phyloP scores from a whole-genome alignment of 2,888 invertebrate species.

The Acrobasis consociella region DNA sequence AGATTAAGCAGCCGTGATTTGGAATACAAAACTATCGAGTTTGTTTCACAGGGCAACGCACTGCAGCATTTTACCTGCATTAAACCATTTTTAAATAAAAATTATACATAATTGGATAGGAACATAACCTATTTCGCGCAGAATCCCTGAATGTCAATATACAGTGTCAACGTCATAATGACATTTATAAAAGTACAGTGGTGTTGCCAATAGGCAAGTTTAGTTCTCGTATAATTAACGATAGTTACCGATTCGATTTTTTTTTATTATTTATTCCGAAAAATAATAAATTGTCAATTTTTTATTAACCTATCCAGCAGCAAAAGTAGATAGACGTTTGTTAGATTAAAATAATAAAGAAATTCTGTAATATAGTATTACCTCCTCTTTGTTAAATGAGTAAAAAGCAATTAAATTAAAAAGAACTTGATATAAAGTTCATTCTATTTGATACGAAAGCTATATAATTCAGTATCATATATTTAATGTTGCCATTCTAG shows the following conservation, averaged over 20 bases:
- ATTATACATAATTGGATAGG: conserved; percentile 53
- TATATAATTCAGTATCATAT: conserved; percentile 1
- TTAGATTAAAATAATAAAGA: no score
- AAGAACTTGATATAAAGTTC: background rate
- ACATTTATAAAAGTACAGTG: background rate
- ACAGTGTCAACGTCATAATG: conserved; percentile 24
- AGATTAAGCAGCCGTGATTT: conserved; percentile 2
- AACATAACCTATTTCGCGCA: conserved; percentile 49
- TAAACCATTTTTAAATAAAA: conserved; percentile 55
- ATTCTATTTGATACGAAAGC: background rate
- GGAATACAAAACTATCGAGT: conserved; percentile 17
- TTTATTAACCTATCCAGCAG: no score
- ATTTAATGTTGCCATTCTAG: conserved; percentile 52
- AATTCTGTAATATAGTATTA: no score
- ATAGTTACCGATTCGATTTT: no score
- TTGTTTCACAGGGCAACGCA: conserved; percentile 53
- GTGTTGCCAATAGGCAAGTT: background rate
- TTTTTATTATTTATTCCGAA: no score
- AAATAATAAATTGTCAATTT: no score
- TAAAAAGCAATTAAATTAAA: no score
- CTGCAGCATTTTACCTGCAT: conserved; percentile 81
- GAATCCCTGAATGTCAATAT: conserved; percentile 45
- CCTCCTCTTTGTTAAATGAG: no score
- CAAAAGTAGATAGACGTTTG: no score
- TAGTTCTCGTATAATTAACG: no score